These are phyloP conservation scores for Drosophila siamana DNA, from an alignment of 2,888 invertebrate genomes.

Conservation along the genomic window DNA sequence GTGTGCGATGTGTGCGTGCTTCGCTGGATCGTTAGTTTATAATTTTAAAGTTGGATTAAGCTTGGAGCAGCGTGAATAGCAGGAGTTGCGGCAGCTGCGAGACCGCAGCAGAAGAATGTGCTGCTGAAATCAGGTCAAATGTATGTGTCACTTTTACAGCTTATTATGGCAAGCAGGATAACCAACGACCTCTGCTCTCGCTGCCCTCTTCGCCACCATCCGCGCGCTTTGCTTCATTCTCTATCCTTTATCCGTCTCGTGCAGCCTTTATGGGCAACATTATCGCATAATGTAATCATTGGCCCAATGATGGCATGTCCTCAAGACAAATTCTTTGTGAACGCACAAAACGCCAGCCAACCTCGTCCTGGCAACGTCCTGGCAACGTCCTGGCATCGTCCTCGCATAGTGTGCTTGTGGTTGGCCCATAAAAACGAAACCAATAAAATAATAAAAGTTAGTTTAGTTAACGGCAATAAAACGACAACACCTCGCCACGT, in stretches of 20 bases:
- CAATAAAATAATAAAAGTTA: slow-evolving; percentile 79
- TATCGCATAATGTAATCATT: slow-evolving; percentile 82
- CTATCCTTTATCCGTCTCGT: slow-evolving; percentile 45
- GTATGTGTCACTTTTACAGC: slow-evolving; percentile 81
- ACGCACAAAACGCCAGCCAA: slow-evolving; percentile 8
- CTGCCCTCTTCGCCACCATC: neutral
- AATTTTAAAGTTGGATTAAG: slow-evolving; percentile 82
- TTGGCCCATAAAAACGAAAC: slow-evolving; percentile 40
- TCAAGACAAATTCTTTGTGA: slow-evolving; percentile 80
- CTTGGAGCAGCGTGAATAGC: slow-evolving; percentile 35
- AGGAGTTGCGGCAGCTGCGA: neutral
- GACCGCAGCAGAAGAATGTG: slow-evolving; percentile 62
- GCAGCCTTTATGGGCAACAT: slow-evolving; percentile 76
- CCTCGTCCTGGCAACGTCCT: slow-evolving; percentile 34
- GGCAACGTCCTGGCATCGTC: slow-evolving; percentile 56
- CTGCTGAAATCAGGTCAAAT: slow-evolving; percentile 77
- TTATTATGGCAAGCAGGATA: slow-evolving; percentile 71
- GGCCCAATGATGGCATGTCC: slow-evolving; percentile 79
- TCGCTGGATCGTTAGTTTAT: slow-evolving; percentile 79
- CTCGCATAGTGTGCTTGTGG: slow-evolving; percentile 35
- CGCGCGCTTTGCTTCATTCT: slow-evolving; percentile 34
- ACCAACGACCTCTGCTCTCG: slow-evolving; percentile 22
- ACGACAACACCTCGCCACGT: slow-evolving; percentile 68
- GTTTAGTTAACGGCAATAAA: slow-evolving; percentile 78
- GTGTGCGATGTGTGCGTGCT: slow-evolving; percentile 46